Base-by-base conservation (phyloP, 2,113 vertebrate genomes). In the Pungitius pungitius region DNA sequence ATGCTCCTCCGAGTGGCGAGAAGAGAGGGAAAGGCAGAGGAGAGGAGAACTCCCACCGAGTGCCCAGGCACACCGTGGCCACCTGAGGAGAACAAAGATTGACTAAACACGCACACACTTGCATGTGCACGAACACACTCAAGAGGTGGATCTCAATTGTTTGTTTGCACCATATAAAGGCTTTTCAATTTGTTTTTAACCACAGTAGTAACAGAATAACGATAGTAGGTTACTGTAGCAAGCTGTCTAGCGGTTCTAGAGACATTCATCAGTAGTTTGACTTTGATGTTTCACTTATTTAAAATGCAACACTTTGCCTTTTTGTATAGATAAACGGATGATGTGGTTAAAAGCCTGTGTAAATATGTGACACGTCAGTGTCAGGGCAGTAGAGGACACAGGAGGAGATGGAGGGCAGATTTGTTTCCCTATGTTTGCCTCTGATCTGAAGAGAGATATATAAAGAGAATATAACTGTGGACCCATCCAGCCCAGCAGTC, bases 41-140 rank as follows among this genome's bases (percentile, higher is more conserved):
- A 2, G 95, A 84, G 11, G 90, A 89, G 59, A 86, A 96, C 59
- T 94, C 94, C 83, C 95, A 95, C 20, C 91, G 97, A 14, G 89
- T 93, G 30, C 97, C 97, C 35, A 94, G 97, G 76, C 96, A 98
- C 40, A 89, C 94, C 17, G 85, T 77, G 78, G 92, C 88, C 80
- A 94, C 94, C 87, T 96, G 93, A 96, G 65, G 67, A 75, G 58
- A 71, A 39, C 66, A 73, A 51, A 75, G 45, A 62, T 27, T 39
- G 8, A 69, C 55, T 45, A 20, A 47, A 61, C 64, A 64, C 8
- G 43, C 57, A 52, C 75, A 47, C 81, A 39, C 49, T 55, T 45
- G 39, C 70, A 69, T 35, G 33, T 35, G n/a, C 47, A 55, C 35
- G 26, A 13, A 63, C 35, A 30, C 14, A n/a, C 27, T 76, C 62